phyloP scores from a whole-genome alignment of 1,140 invertebrate species.

The Bombus cullumanus region DNA sequence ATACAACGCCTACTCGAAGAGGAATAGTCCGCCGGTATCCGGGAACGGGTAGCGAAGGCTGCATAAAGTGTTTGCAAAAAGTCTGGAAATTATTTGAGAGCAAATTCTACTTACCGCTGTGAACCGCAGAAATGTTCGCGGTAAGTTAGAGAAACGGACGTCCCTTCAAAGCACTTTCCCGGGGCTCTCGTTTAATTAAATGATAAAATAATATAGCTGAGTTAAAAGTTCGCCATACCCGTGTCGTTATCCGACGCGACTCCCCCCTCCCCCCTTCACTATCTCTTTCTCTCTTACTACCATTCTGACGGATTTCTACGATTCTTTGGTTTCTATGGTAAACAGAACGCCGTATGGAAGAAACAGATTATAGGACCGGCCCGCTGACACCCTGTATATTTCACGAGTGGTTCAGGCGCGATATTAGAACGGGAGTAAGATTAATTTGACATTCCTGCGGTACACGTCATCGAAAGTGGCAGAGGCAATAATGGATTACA shows the following conservation, averaged over 20 bases:
- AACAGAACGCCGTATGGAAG: constrained; percentile 20
- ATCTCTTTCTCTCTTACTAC: rapidly evolving
- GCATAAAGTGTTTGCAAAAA: constrained; percentile 45
- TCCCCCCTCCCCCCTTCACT: not conserved
- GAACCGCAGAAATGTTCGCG: constrained; percentile 6
- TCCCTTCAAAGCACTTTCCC: constrained; percentile 24
- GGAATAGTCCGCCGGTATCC: not conserved
- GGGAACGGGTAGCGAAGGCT: not conserved
- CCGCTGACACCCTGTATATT: not conserved
- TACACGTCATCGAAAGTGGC: constrained; percentile 67
- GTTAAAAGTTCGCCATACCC: constrained; percentile 17
- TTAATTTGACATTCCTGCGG: constrained; percentile 61
- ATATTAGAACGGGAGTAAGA: constrained; percentile 50
- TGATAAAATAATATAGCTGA: constrained; percentile 40
- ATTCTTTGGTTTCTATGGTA: constrained; percentile 18
- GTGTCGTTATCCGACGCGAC: not conserved
- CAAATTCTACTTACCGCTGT: constrained; percentile 32
- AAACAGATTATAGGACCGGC: constrained; percentile 17
- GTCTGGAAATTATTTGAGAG: constrained; percentile 51
- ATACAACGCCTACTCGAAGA: constrained; percentile 43
- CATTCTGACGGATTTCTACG: not conserved
- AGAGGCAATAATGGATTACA: constrained; percentile 75
- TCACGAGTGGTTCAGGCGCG: constrained; percentile 39
- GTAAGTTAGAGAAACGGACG: not conserved
- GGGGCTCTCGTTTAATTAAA: constrained; percentile 48